Conservation (phyloP, 2,113 vertebrate genomes). For the Poeciliopsis occidentalis region DNA sequence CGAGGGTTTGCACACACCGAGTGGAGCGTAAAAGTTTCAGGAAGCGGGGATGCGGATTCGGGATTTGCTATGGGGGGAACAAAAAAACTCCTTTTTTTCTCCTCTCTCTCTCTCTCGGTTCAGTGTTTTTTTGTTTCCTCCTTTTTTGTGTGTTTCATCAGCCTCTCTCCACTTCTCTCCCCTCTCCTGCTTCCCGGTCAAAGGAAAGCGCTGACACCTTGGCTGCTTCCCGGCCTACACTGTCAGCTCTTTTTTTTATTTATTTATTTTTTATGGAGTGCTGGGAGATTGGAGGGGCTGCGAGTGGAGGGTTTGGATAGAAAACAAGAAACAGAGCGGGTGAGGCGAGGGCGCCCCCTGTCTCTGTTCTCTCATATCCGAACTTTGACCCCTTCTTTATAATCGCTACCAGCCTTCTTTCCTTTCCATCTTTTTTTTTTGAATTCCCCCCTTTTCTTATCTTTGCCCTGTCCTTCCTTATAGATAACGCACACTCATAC, state of each 20-base stretch:
- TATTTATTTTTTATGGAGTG: conserved; percentile 42
- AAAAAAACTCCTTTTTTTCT: conserved; percentile 49
- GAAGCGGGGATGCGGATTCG: conserved; percentile 40
- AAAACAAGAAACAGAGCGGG: conserved; percentile 13
- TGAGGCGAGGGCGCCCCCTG: conserved; percentile 1
- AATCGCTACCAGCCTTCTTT: conserved; percentile 66
- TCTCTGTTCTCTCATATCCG: conserved; percentile 37
- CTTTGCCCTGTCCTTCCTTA: conserved; percentile 55
- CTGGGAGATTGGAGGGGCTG: neutral
- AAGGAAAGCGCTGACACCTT: conserved; percentile 81
- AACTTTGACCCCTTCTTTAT: conserved; percentile 61
- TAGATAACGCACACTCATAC: conserved; percentile 60
- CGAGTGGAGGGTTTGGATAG: neutral
- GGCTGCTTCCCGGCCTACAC: conserved; percentile 65
- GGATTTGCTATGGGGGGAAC: conserved; percentile 47
- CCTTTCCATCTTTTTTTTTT: conserved; percentile 43
- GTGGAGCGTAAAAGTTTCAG: conserved; percentile 57
- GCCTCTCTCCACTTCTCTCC: conserved; percentile 27
- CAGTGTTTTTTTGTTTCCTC: conserved; percentile 39
- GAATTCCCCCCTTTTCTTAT: conserved; percentile 64
- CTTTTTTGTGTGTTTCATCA: conserved; percentile 44
- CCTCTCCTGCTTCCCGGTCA: conserved; percentile 62
- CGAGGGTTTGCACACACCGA: conserved; percentile 43
- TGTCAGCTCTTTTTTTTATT: conserved; percentile 76
- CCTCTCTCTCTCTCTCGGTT: conserved; percentile 7